A percentile compares a stretch with the other conserved stretches of the same genome.
These are phyloP conservation scores for Synergus japonicus DNA, from an alignment of 2,888 invertebrate species.

Conservation along the genomic window DNA sequence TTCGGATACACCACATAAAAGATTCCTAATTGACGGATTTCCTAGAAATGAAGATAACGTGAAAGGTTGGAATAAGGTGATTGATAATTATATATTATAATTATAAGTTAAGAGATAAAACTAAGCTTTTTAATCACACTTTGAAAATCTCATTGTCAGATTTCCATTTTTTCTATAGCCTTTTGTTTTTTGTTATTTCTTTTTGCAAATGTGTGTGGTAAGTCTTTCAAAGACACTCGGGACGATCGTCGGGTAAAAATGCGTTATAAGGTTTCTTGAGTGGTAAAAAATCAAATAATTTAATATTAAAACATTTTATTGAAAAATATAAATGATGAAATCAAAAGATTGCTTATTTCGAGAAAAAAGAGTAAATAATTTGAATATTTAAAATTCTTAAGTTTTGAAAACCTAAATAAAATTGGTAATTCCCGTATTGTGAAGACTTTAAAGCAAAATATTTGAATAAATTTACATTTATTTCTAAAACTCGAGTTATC, in stretches of 20 bases:
- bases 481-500: too few relatives aligned
- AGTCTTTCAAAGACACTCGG: too few relatives aligned
- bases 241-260: too few relatives aligned
- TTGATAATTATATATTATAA: slow-evolving; percentile 5
- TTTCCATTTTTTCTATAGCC: too few relatives aligned
- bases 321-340: too few relatives aligned
- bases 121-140: neutral
- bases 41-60: slow-evolving; percentile 98
- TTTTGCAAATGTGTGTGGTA: neutral
- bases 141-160: neutral
- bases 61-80: slow-evolving; percentile 90
- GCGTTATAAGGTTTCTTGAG: too few relatives aligned
- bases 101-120: neutral
- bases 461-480: neutral
- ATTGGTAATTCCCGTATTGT: neutral
- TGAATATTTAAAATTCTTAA: too few relatives aligned
- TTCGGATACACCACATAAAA: slow-evolving; percentile 78
- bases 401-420: too few relatives aligned
- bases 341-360: too few relatives aligned
- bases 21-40: slow-evolving; percentile 98
- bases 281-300: too few relatives aligned
- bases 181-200: neutral
- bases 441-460: neutral
- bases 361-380: too few relatives aligned
- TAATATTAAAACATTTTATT: too few relatives aligned